These are phyloP conservation scores for Pipra filicauda DNA, from an alignment of 2,113 vertebrate species.

Conservation along the genomic window DNA sequence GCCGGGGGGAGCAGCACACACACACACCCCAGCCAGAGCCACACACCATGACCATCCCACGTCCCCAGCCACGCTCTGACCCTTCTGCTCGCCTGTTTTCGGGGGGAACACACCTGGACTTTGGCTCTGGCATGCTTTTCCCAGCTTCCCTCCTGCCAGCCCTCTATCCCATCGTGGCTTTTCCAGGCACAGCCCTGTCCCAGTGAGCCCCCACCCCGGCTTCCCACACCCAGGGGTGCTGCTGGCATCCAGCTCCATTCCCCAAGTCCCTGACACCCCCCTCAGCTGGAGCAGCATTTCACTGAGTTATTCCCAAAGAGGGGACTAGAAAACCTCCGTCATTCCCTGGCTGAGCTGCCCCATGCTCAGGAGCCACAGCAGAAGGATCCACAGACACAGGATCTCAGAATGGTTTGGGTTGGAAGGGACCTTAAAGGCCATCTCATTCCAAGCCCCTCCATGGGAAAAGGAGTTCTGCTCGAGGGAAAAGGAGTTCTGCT, in stretches of 20 bases:
- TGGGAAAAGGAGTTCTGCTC: too few species aligned
- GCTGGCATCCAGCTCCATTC: not conserved
- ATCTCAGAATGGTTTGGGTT: not conserved
- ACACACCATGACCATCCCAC: not conserved
- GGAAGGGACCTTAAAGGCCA: not conserved
- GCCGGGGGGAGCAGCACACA: rapidly evolving
- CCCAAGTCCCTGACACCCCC: not conserved
- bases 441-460: not conserved
- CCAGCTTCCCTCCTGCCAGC: not conserved
- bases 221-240: too few species aligned
- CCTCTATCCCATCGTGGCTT: not conserved
- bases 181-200: too few species aligned
- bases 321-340: rapidly evolving
- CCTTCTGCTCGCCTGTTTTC: not conserved
- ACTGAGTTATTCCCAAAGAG: not conserved
- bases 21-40: too few species aligned
- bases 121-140: not conserved
- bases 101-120: rapidly evolving
- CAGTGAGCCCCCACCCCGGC: not conserved
- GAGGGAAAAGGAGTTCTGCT: too few species aligned
- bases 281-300: not conserved
- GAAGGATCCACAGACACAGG: not conserved
- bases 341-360: not conserved
- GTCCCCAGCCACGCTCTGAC: not conserved
- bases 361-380: not conserved